Conservation (phyloP, 35 echinoderm and acorn worm species). For the Holothuria glaberrima region DNA sequence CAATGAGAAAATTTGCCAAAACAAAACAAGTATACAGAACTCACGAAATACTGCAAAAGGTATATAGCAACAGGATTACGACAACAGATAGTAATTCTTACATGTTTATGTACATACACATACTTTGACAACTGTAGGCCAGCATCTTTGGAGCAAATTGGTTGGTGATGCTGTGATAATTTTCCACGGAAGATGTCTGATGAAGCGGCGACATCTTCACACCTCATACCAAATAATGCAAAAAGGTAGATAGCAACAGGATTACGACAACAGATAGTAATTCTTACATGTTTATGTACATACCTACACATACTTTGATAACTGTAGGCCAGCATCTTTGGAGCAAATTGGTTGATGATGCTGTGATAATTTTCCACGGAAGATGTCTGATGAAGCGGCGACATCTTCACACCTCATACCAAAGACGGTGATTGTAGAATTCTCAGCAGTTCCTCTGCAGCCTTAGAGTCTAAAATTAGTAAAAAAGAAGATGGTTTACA, state of each 20-base stretch:
- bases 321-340: conserved; percentile 27
- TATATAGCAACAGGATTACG: no score
- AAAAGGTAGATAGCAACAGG: no score
- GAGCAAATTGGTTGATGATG: conserved; percentile 19
- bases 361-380: conserved; percentile 17
- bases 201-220: conserved; percentile 34
- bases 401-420: background rate
- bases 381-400: conserved; percentile 42
- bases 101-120: background rate
- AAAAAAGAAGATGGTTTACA: background rate
- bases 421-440: background rate
- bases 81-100: no score
- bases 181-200: conserved; percentile 46
- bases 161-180: background rate
- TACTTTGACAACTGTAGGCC: conserved; percentile 18
- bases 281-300: background rate
- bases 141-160: conserved; percentile 48
- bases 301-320: conserved; percentile 50
- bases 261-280: no score
- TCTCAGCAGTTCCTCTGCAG: background rate
- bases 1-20: no score
- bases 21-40: no score
- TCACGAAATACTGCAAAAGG: no score
- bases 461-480: background rate
- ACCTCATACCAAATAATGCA: no score